Evolutionary conservation across 2,797 vertebrate genomes (phyloP).

Genomic region (Ctenosaura bakeri): DNA sequence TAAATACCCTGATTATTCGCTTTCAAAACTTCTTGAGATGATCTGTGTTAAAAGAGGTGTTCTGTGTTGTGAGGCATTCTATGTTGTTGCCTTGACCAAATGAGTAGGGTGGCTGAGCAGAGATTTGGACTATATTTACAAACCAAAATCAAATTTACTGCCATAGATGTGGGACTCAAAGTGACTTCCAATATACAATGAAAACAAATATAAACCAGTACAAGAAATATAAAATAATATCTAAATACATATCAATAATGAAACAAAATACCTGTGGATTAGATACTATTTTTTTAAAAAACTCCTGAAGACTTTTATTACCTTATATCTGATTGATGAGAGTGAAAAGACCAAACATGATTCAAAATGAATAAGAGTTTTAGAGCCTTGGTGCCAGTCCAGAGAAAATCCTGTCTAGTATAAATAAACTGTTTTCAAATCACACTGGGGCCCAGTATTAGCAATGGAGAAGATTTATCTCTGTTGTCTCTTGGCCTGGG

Average conservation of each 20-base stretch:
- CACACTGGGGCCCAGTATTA: not conserved
- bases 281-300: not conserved
- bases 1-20: not conserved
- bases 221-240: not conserved
- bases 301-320: not conserved
- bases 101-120: not conserved
- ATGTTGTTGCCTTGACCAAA: not conserved
- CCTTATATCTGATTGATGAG: not conserved
- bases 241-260: not conserved
- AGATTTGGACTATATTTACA: not conserved
- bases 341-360: not conserved
- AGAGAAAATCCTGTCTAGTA: not conserved
- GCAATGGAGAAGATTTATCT: not conserved
- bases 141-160: not conserved
- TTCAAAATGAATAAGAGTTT: not conserved
- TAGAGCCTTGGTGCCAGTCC: not conserved
- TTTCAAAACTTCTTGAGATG: not conserved
- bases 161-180: not conserved
- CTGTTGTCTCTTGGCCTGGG: not conserved
- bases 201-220: not conserved
- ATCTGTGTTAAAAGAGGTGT: too few relatives aligned
- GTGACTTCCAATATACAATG: not conserved
- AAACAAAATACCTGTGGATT: not conserved
- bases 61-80: not conserved
- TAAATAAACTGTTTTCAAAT: not conserved